A percentile compares a stretch with the other conserved stretches of the same genome.
phyloP scores from a whole-genome alignment of 2,797 vertebrate genomes.

The Phylloscopus collybita region DNA sequence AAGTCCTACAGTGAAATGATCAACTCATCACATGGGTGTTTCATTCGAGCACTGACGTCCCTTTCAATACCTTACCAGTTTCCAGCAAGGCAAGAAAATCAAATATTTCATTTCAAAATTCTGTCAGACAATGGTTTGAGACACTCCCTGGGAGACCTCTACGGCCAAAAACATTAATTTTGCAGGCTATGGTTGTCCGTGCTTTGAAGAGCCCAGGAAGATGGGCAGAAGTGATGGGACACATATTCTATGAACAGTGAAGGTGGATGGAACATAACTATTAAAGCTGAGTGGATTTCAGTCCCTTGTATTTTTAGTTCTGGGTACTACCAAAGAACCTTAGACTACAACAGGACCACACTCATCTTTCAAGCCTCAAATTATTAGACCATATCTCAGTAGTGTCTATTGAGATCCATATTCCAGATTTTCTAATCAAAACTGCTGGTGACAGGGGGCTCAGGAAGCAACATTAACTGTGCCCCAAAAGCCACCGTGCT shows the following conservation, averaged over 20 bases:
- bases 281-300: not conserved
- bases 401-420: not conserved
- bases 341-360: accelerated
- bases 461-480: not conserved
- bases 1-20: not conserved
- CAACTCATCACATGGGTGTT: not conserved
- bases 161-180: not conserved
- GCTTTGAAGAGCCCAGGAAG: not conserved
- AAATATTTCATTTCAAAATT: not conserved
- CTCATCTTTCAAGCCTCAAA: not conserved
- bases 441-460: not conserved
- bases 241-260: not conserved
- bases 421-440: not conserved
- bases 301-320: not conserved
- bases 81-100: not conserved
- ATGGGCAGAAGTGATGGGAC: not conserved
- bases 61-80: not conserved
- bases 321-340: not conserved
- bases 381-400: not conserved
- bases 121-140: not conserved
- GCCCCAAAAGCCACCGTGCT: not conserved
- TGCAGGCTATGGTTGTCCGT: not conserved
- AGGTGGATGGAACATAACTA: not conserved
- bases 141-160: not conserved
- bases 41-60: not conserved